Conservation (phyloP, 2,113 vertebrate species). For the Thalassoma bifasciatum region DNA sequence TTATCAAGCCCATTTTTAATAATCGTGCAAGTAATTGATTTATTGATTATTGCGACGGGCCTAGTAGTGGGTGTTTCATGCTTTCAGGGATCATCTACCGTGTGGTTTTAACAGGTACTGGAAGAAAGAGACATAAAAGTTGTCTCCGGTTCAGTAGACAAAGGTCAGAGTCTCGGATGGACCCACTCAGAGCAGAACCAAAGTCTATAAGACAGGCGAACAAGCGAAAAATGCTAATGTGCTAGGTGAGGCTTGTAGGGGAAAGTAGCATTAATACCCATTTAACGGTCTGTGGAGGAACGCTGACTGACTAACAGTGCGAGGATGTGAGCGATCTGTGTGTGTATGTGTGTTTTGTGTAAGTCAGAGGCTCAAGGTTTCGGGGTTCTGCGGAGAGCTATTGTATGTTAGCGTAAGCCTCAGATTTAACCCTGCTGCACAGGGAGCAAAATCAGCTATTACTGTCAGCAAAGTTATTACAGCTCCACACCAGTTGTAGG, state of each 20-base stretch:
- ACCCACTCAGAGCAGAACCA: constrained; percentile 11
- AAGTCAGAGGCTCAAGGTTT: constrained; percentile 56
- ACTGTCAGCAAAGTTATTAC: constrained; percentile 69
- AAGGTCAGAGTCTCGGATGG: constrained; percentile 31
- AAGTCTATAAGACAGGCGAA: constrained; percentile 3
- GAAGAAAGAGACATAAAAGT: constrained; percentile 37
- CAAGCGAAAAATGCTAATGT: constrained; percentile 23
- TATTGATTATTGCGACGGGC: too few relatives aligned
- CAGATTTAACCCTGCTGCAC: constrained; percentile 58
- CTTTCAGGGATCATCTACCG: constrained; percentile 6
- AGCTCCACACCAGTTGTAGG: constrained; percentile 48
- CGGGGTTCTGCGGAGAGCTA: constrained; percentile 43
- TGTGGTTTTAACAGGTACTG: constrained; percentile 16
- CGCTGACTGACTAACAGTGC: constrained; percentile 7
- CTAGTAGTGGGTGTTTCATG: constrained; percentile 7
- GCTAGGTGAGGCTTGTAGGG: constrained; percentile 33
- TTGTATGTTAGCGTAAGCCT: constrained; percentile 63
- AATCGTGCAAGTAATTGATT: too few relatives aligned
- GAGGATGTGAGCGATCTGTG: constrained; percentile 19
- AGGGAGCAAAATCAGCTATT: constrained; percentile 60
- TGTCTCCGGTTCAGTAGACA: not conserved
- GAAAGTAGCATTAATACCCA: constrained; percentile 54
- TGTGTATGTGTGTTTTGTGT: constrained; percentile 36
- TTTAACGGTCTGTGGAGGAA: constrained; percentile 67
- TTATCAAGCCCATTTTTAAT: too few relatives aligned